Conservation (phyloP, 1,140 invertebrate species). For the Penaeus indicus region DNA sequence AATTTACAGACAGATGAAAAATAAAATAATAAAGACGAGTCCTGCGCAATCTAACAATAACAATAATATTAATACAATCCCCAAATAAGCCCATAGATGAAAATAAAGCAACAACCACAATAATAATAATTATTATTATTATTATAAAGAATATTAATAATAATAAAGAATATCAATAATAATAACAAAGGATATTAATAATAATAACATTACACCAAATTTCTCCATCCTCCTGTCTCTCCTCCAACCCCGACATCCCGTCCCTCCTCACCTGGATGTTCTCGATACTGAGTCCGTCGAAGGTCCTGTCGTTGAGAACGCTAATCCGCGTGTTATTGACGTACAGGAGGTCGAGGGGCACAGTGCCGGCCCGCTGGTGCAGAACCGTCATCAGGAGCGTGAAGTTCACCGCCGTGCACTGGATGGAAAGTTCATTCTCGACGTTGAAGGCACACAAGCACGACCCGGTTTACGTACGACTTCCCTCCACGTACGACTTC, state of each 20-base stretch:
- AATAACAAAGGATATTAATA: too few species aligned
- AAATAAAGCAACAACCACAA: too few species aligned
- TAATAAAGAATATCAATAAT: too few species aligned
- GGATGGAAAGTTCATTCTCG: constrained; percentile 84
- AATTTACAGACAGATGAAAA: too few species aligned
- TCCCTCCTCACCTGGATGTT: constrained; percentile 64
- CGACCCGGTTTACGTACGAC: constrained; percentile 85
- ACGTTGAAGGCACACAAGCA: constrained; percentile 87
- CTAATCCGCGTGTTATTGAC: constrained; percentile 87
- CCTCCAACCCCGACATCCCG: neutral
- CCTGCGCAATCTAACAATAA: too few species aligned
- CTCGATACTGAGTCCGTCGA: constrained; percentile 82
- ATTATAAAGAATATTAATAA: too few species aligned
- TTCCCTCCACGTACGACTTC: too few species aligned
- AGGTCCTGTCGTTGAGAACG: constrained; percentile 77
- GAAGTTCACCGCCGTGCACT: constrained; percentile 91
- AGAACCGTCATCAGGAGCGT: constrained; percentile 79
- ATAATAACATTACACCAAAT: neutral
- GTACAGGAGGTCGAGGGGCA: constrained; percentile 86
- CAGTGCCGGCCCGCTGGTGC: constrained; percentile 74
- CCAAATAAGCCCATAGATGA: too few species aligned
- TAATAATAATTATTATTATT: too few species aligned
- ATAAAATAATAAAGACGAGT: too few species aligned
- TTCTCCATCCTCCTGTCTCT: neutral
- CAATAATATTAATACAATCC: too few species aligned